phyloP scores from a whole-genome alignment of 1,140 invertebrate genomes.

The Orius insidiosus region DNA sequence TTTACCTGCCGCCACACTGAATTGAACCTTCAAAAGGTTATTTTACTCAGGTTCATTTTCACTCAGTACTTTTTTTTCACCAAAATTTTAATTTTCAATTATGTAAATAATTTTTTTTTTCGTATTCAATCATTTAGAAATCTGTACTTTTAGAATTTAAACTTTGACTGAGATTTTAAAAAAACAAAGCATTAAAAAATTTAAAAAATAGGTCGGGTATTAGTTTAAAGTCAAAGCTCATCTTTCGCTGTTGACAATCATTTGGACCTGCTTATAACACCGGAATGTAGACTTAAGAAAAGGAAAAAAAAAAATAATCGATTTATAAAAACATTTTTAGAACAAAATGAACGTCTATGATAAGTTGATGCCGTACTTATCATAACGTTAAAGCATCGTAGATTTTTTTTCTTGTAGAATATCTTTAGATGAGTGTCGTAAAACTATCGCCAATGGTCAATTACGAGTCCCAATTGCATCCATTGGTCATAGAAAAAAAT shows the following conservation, averaged over 20 bases:
- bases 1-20: too few relatives aligned
- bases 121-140: neutral
- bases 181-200: neutral
- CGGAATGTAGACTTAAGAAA: neutral
- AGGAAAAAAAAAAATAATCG: neutral
- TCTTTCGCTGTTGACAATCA: constrained; percentile 14
- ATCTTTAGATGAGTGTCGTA: too few relatives aligned
- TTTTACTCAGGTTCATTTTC: too few relatives aligned
- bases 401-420: too few relatives aligned
- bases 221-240: constrained; percentile 5
- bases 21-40: too few relatives aligned
- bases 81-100: neutral
- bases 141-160: neutral
- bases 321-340: neutral
- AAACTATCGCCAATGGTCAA: constrained; percentile 14
- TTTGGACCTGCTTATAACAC: neutral
- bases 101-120: neutral
- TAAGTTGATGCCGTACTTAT: neutral
- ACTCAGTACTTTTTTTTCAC: too few relatives aligned
- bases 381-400: neutral
- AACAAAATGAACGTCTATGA: neutral
- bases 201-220: neutral
- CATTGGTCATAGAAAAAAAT: constrained; percentile 10
- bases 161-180: neutral
- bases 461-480: constrained; percentile 14